Base-by-base conservation (phyloP, 2,797 vertebrate species). In the Podarcis siculus region DNA sequence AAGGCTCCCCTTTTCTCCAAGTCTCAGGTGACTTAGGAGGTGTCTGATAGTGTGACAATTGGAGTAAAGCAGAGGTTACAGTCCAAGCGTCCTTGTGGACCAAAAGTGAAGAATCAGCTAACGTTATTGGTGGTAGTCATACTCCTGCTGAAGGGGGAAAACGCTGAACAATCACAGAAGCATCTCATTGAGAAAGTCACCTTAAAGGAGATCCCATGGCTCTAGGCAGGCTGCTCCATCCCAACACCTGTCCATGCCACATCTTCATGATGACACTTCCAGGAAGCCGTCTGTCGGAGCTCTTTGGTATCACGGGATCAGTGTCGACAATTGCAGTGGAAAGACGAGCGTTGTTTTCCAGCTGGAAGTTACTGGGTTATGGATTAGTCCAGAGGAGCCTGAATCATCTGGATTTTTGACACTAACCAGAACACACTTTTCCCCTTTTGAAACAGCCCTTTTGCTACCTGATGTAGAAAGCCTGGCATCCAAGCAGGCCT, bases 401-500 rank as follows among this genome's bases (percentile, higher is more conserved):
- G 84, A 82, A 73, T 79, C 2, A 87, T 0, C n/a, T 45, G 32
- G 64, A 19, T 19, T 9, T 21, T 19, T 58, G 71, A 73, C 83
- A 73, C 81, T 82, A 79, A 85, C n/a, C 61, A 91, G 87, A 93
- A 85, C 58, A 82, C 82, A 91, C 81, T 21, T 86, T 77, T 79
- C 23, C 86, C 89, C 85, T 89, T 92, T 90, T 5, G 30, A 89
- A 91, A 90, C 76, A 94, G 93, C 93, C 93, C 92, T 94, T 94
- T 61, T 76, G 10, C 13, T 49, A 82, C 79, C 84, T 5, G 17
- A 77, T 45, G 7, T 78, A 37, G 15, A 13, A 66, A 71, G 83
- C 49, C 3, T 30, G 3, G 1, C 17, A 71, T 76, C 85, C 42
- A 23, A 1, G n/a, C 71, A n/a, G 37, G 69, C 67, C 67, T 67